Conservation (phyloP, 1,140 invertebrate genomes). For the Papilio xuthus region DNA sequence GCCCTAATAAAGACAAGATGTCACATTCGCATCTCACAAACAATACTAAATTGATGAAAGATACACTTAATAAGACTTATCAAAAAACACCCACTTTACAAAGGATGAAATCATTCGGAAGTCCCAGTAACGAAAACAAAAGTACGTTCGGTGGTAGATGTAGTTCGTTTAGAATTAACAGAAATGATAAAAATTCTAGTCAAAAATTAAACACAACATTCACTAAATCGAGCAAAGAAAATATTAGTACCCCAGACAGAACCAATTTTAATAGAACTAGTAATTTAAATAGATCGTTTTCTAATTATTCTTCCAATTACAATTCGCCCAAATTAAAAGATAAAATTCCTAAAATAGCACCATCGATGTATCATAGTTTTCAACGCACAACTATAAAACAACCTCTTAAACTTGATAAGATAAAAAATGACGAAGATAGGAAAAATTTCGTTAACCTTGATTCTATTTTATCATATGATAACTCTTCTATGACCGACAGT, state of each 20-base stretch:
- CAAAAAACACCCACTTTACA: conserved; percentile 77
- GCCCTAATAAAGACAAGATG: conserved; percentile 60
- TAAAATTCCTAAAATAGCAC: conserved; percentile 76
- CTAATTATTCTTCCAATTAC: conserved; percentile 72
- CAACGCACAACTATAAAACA: conserved; percentile 71
- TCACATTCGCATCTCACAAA: conserved; percentile 53
- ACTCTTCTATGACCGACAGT: conserved; percentile 75
- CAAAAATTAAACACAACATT: conserved; percentile 75
- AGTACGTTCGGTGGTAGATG: conserved; percentile 71
- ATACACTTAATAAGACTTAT: conserved; percentile 76
- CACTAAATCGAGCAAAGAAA: conserved; percentile 79
- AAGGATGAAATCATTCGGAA: conserved; percentile 80
- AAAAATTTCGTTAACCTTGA: conserved; percentile 74
- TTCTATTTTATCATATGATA: conserved; percentile 68
- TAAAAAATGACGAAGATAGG: conserved; percentile 68
- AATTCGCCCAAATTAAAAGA: conserved; percentile 77
- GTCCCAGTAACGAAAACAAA: conserved; percentile 71
- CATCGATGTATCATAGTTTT: conserved; percentile 77
- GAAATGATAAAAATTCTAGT: conserved; percentile 74
- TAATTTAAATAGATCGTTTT: conserved; percentile 73
- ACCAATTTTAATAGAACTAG: conserved; percentile 66
- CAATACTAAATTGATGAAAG: conserved; percentile 77
- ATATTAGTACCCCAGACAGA: conserved; percentile 69
- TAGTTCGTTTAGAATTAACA: conserved; percentile 75
- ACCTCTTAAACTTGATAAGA: conserved; percentile 76